Evolutionary conservation across 2,113 vertebrate species (phyloP), one percentile per base, ranked within the genome.

Genomic region (Dasyornis broadbenti): DNA sequence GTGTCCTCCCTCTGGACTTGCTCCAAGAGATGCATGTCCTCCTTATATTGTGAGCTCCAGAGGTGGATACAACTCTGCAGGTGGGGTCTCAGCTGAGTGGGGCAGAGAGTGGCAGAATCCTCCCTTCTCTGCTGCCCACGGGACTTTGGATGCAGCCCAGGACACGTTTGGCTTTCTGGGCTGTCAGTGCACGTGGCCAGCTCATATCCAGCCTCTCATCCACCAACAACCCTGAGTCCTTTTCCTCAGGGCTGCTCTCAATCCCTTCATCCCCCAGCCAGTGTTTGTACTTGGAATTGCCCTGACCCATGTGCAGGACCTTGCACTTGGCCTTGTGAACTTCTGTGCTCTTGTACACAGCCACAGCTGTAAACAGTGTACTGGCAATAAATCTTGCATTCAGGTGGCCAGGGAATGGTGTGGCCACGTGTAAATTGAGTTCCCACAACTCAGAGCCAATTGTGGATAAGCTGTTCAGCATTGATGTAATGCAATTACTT

Each of bases 391-490:
- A 75, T 60, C 76, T 57, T 83, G 49, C 14, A 1, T 66, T 91
- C 92, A 78, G 71, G 89, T 81, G 71, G 37, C 68, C 16, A 7
- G 64, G 56, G 59, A 82, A 78, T 28, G n/a, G 57, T 42, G 28
- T 31, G 82, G 68, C 90, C 82, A 75, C 10, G 28, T 87, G 84
- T 88, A 50, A 88, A 75, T 27, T 18, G 69, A 94, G 88, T 87
- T 86, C 82, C 57, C 65, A 18, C 52, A 63, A 30, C 73, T 64
- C 6, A 0, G 82, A 92, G 83, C 59, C 71, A 73, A 14, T 63
- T 65, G 88, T 28, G 90, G 94, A 66, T 95, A 92, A 96, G 94
- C 90, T 68, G 72, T 90, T 95, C 50, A 80, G 90, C 80, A 47
- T 2, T 95, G 93, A 90, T 87, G 77, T 69, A 94, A 93, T 82